Evolutionary conservation across 2,113 vertebrate genomes (phyloP), one percentile per base, ranked within the genome.

Genomic region (Nansenia antarctica): DNA sequence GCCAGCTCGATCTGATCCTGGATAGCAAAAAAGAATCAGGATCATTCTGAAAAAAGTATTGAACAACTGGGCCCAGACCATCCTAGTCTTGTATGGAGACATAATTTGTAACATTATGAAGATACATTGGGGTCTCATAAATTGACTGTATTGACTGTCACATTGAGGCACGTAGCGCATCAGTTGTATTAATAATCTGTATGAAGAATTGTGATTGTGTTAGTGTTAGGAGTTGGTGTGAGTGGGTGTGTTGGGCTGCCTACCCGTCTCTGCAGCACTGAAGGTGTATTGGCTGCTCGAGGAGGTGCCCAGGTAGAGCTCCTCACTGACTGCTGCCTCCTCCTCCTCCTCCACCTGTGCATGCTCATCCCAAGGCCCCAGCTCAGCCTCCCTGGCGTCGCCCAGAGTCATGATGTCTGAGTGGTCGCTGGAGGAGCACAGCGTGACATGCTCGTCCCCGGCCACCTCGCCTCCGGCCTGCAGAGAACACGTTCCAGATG

Each of bases 211-310:
- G n/a, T n/a, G n/a, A n/a, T n/a, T n/a, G n/a, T n/a, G n/a, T n/a
- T n/a, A n/a, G n/a, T n/a, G n/a, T n/a, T n/a, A n/a, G n/a, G n/a
- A n/a, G n/a, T n/a, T n/a, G n/a, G n/a, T n/a, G n/a, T n/a, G n/a
- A n/a, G n/a, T n/a, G 32, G 15, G 5, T 59, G 32, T 60, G 30
- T 60, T 34, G 58, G 31, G 15, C 15, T 63, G 15, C 15, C 86
- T 94, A 99, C 98, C 94, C 9, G 91, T 88, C 80, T 98, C 95
- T 34, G 91, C 79, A 37, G 93, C 88, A 20, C 91, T 94, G 85
- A 98, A 99, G 0, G 96, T 74, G 35, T 98, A 99, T 37, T 96
- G 96, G 87, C 97, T 98, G 86, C 96, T 98, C 34, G 95, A 95
- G 18, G 98, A 96, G 30, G 92, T 95, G 5, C 98, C 96, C 67